A percentile compares a stretch with the other conserved stretches of the same genome.
phyloP scores from a whole-genome alignment of 2,797 vertebrate genomes.

The Anguilla obscura region DNA sequence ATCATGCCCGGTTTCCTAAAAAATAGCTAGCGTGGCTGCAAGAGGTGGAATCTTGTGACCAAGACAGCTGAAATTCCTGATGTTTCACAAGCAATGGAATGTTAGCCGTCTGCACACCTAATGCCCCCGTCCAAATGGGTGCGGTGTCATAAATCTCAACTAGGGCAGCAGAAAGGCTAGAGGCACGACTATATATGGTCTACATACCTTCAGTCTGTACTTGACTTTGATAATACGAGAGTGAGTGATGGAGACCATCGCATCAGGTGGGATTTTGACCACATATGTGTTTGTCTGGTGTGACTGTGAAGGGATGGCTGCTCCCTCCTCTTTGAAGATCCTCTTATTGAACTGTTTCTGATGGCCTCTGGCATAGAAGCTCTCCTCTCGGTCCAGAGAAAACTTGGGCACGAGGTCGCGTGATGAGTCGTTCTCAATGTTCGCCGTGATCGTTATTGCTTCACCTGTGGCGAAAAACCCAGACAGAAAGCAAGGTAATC shows the following conservation, averaged over 20 bases:
- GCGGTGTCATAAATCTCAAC: no score
- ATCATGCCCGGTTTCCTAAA: no score
- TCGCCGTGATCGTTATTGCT: constrained; percentile 78
- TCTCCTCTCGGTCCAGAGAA: constrained; percentile 77
- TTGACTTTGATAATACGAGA: constrained; percentile 81
- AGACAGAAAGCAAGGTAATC: not conserved
- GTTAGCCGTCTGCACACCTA: no score
- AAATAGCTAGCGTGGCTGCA: no score
- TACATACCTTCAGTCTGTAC: constrained; percentile 76
- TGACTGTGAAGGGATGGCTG: constrained; percentile 74
- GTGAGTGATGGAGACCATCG: constrained; percentile 73
- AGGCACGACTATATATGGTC: not conserved
- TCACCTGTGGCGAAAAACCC: constrained; percentile 67
- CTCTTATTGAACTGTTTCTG: constrained; percentile 77
- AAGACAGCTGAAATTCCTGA: no score
- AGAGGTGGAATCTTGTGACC: no score
- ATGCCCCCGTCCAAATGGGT: no score
- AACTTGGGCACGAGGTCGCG: constrained; percentile 80
- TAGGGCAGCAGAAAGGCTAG: not conserved
- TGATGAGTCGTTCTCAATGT: constrained; percentile 82
- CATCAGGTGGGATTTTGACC: constrained; percentile 74
- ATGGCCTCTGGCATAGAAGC: constrained; percentile 78
- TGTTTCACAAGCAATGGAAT: no score
- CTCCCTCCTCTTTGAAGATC: constrained; percentile 74
- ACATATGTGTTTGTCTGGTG: constrained; percentile 76